Conservation (phyloP, 2,797 vertebrate species). For the Aulostomus chinensis region DNA sequence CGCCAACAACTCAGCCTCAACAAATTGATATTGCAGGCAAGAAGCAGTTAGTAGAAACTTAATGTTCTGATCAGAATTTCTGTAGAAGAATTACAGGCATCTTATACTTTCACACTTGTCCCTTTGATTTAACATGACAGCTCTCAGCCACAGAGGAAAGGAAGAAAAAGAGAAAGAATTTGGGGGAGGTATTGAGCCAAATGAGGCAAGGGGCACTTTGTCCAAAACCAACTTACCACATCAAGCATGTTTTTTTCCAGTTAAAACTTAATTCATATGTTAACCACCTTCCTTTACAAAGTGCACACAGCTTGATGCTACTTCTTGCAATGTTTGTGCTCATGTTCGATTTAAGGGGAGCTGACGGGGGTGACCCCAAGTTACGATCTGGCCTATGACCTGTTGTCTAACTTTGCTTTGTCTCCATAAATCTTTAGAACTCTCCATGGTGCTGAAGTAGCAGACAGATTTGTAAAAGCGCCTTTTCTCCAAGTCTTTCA, state of each 20-base stretch:
- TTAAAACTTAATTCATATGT: too few species aligned
- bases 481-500: too few species aligned
- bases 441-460: conserved; percentile 2
- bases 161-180: conserved; percentile 26
- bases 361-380: too few species aligned
- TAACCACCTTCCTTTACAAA: too few species aligned
- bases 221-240: conserved; percentile 72
- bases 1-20: conserved; percentile 27
- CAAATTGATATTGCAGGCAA: conserved; percentile 28
- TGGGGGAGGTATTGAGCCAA: conserved; percentile 69
- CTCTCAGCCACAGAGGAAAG: conserved; percentile 51
- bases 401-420: neutral
- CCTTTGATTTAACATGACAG: conserved; percentile 57
- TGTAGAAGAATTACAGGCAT: conserved; percentile 39
- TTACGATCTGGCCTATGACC: too few species aligned
- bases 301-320: too few species aligned
- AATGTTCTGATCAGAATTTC: conserved; percentile 35
- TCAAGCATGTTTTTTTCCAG: conserved; percentile 62
- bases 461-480: neutral
- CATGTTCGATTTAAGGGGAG: too few species aligned
- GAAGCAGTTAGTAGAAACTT: conserved; percentile 9
- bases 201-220: conserved; percentile 56
- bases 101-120: conserved; percentile 44
- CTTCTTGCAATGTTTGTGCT: too few species aligned
- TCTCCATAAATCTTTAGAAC: neutral